phyloP scores from a whole-genome alignment of 2,888 invertebrate genomes.

The Plebejus anna region DNA sequence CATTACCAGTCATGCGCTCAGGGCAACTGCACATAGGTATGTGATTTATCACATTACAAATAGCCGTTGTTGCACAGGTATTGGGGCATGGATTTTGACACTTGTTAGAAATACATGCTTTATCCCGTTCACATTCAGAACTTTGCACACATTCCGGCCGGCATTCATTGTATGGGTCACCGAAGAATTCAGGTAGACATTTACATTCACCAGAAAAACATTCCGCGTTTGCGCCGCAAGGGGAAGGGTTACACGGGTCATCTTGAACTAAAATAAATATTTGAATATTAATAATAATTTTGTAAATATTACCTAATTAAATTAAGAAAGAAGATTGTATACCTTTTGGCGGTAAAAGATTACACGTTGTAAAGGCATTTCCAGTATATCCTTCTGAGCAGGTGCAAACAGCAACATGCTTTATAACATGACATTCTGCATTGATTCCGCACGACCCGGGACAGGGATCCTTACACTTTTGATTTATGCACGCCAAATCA shows the following conservation, averaged over 20 bases:
- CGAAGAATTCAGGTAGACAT: constrained; percentile 86
- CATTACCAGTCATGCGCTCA: constrained; percentile 83
- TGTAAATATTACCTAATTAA: not conserved
- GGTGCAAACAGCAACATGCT: constrained; percentile 82
- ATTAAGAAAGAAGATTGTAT: constrained; percentile 15
- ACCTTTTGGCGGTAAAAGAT: constrained; percentile 58
- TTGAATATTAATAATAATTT: constrained; percentile 2
- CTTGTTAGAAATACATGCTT: constrained; percentile 86
- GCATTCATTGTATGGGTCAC: constrained; percentile 88
- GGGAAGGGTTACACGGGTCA: constrained; percentile 83
- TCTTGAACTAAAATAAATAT: constrained; percentile 51
- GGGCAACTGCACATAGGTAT: constrained; percentile 82
- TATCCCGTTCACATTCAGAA: constrained; percentile 84
- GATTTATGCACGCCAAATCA: constrained; percentile 83
- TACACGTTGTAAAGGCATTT: constrained; percentile 81
- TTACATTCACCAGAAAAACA: constrained; percentile 84
- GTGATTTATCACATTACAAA: constrained; percentile 84
- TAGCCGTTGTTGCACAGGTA: constrained; percentile 87
- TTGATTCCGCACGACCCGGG: constrained; percentile 84
- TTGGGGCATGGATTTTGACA: constrained; percentile 89
- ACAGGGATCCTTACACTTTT: constrained; percentile 84
- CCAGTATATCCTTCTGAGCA: constrained; percentile 81
- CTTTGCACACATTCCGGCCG: constrained; percentile 89
- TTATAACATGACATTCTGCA: constrained; percentile 80
- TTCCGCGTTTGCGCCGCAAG: constrained; percentile 86